Conservation (phyloP, 2,888 invertebrate genomes). For the Dastarcus helophoroides region DNA sequence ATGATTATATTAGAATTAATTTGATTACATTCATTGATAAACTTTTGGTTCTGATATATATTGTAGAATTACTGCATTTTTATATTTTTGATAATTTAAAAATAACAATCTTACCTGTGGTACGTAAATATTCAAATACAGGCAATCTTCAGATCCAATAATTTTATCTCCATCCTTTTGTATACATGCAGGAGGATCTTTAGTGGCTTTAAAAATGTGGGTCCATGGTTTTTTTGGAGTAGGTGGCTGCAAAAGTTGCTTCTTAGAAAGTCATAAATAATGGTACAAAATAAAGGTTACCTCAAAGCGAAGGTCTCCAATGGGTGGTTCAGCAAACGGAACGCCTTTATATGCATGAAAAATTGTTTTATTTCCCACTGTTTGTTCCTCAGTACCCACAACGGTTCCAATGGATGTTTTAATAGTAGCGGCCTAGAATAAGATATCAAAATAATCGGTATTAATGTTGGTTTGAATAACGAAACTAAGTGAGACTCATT, state of each 20-base stretch:
- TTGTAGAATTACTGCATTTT: not conserved
- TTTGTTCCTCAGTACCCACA: conserved; percentile 2
- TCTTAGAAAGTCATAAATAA: not conserved
- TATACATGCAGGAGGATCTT: conserved; percentile 31
- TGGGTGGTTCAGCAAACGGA: conserved; percentile 8
- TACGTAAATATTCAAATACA: conserved; percentile 39
- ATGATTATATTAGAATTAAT: no score
- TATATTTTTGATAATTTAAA: not conserved
- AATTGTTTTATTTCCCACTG: conserved; percentile 5
- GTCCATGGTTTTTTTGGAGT: conserved; percentile 18
- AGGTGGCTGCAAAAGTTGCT: conserved; percentile 17
- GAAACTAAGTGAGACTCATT: no score
- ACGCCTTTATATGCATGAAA: conserved; percentile 7
- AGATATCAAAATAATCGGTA: no score
- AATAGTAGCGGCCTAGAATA: conserved; percentile 3
- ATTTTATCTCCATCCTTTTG: conserved; percentile 28
- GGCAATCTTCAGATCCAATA: conserved; percentile 37
- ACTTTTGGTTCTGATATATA: no score
- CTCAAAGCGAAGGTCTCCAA: conserved; percentile 8
- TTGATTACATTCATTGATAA: no score
- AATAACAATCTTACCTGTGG: conserved; percentile 23
- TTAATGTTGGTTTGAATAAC: no score
- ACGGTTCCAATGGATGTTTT: conserved; percentile 7
- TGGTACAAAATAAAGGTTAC: conserved; percentile 5
- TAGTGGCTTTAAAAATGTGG: conserved; percentile 23